Evolutionary conservation across 2,113 vertebrate genomes (phyloP), one percentile per base, ranked within the genome.

Genomic region (Canis aureus): DNA sequence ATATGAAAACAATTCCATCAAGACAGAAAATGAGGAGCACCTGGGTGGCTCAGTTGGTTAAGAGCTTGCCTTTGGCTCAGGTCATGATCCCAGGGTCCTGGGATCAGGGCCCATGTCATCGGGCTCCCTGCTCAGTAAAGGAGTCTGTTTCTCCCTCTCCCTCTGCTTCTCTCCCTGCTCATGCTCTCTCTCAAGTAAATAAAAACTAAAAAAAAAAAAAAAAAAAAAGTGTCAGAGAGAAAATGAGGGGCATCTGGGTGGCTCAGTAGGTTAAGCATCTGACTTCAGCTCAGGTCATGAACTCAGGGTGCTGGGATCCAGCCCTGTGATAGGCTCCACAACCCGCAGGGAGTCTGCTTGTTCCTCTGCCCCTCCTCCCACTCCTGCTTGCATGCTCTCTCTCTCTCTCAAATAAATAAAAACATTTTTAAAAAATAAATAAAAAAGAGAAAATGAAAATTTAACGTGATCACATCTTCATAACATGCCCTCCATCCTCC

Each of bases 401-500:
- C 15, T 43, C 29, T 66, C 27, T 67, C 23, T 62, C 60, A 25
- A 17, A n/a, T n/a, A 67, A 67, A 8, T n/a, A 32, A 57, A 43
- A 43, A 43, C 43, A 43, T 43, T 43, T 43, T 7, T 1, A 43
- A 43, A 6, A 43, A 43, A 43, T 43, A 43, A 43, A 8, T 7
- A 43, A 38, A 38, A 38, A 38, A 43, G 43, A 43, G 43, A 43
- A 71, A 74, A 76, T 76, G 7, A 76, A 91, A 55, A 71, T 11
- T 80, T 9, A 27, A 2, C 4, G 8, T 17, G 29, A 27, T 17
- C 43, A 22, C 4, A 8, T 62, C 11, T 11, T 43, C 3, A 5
- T 13, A 22, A 53, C 0, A 1, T 19, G 25, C 35, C n/a, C 20
- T 60, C 27, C 6, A 27, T 16, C n/a, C 11, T 8, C 60, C 38